A percentile compares a stretch with the other conserved stretches of the same genome.
These are phyloP conservation scores for Iphiclides podalirius DNA, from an alignment of 2,888 invertebrate genomes.

Conservation along the genomic window DNA sequence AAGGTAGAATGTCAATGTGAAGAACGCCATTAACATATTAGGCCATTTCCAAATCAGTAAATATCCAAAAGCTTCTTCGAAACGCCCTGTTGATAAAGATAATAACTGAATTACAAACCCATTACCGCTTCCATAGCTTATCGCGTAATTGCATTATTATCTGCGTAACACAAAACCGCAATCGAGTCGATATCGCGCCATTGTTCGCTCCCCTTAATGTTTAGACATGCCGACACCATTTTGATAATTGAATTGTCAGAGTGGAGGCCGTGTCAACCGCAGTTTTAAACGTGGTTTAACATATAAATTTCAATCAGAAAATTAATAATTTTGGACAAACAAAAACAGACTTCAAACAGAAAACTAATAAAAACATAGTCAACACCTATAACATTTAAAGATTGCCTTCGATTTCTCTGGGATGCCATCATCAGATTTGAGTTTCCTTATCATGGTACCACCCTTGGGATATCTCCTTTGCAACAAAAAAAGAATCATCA, in stretches of 20 bases:
- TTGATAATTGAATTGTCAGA: slow-evolving; percentile 22
- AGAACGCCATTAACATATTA: too few species aligned
- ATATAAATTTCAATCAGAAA: slow-evolving; percentile 2
- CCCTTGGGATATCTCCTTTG: too few species aligned
- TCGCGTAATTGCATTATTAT: slow-evolving; percentile 24
- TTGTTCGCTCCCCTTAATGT: slow-evolving; percentile 14
- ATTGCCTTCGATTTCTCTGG: too few species aligned
- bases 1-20: too few species aligned
- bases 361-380: too few species aligned
- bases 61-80: neutral
- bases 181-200: slow-evolving; percentile 19
- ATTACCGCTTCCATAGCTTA: slow-evolving; percentile 11
- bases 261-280: neutral
- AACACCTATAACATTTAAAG: too few species aligned
- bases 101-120: slow-evolving; percentile 17
- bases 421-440: too few species aligned
- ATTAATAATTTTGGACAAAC: too few species aligned
- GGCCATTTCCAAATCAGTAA: too few species aligned
- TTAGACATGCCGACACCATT: slow-evolving; percentile 20
- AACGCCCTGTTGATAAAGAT: slow-evolving; percentile 4
- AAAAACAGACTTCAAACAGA: too few species aligned
- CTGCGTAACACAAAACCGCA: slow-evolving; percentile 26
- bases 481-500: too few species aligned
- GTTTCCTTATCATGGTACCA: too few species aligned
- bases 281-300: slow-evolving; percentile 3